A percentile compares a stretch with the other conserved stretches of the same genome.
Conservation (phyloP, 1,140 invertebrate species). For the Lordiphosa mommai region DNA sequence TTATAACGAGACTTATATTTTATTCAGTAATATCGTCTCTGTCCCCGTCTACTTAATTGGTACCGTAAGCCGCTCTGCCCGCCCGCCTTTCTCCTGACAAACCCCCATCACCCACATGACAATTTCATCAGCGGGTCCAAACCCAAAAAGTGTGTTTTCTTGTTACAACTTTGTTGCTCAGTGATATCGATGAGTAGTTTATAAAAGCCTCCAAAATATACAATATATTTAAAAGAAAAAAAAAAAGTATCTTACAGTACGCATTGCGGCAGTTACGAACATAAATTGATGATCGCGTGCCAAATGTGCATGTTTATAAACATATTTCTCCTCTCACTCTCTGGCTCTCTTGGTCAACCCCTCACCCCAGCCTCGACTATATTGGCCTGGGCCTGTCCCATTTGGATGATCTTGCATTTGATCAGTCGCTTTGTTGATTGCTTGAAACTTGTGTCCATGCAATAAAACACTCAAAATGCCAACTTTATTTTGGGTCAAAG, state of each 20-base stretch:
- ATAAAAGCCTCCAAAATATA: not conserved
- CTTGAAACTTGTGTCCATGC: conserved; percentile 76
- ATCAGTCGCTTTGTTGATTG: conserved; percentile 76
- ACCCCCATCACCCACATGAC: too few relatives aligned
- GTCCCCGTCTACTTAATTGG: too few relatives aligned
- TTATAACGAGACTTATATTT: too few relatives aligned
- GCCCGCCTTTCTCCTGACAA: too few relatives aligned
- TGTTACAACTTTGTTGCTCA: conserved; percentile 4
- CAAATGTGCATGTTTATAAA: conserved; percentile 76
- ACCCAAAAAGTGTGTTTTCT: too few relatives aligned
- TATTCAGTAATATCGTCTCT: too few relatives aligned
- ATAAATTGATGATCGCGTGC: conserved; percentile 74
- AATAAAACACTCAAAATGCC: conserved; percentile 77
- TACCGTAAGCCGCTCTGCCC: too few relatives aligned
- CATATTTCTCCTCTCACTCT: conserved; percentile 53
- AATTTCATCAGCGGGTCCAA: too few relatives aligned
- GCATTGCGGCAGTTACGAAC: conserved; percentile 42
- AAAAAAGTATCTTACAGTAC: conserved; percentile 60
- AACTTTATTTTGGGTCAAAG: conserved; percentile 77
- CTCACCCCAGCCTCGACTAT: conserved; percentile 2
- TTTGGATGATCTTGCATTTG: conserved; percentile 75
- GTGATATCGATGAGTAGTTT: not conserved
- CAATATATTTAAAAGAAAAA: conserved; percentile 11
- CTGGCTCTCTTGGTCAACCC: conserved; percentile 7
- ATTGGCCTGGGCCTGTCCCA: conserved; percentile 42